A percentile compares a stretch with the other conserved stretches of the same genome.
These are phyloP conservation scores for Microcebus jonahi DNA, from an alignment of 2,113 vertebrate species.

Conservation along the genomic window DNA sequence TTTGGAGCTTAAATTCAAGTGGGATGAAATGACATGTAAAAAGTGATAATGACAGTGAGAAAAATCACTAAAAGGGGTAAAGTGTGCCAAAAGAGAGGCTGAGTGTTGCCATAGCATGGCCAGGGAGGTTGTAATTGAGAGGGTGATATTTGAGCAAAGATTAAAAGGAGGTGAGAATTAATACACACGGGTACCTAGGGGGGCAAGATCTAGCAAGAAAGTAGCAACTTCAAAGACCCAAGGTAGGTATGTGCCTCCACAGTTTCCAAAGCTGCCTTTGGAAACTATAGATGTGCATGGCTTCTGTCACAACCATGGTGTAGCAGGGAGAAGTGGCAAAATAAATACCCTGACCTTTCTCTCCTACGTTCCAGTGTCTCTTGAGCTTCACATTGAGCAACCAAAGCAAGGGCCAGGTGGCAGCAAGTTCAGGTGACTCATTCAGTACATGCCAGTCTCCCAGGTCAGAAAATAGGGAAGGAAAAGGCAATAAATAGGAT, in stretches of 20 bases:
- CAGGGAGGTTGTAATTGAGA: not conserved
- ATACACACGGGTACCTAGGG: not conserved
- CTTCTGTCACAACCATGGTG: not conserved
- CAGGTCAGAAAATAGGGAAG: not conserved
- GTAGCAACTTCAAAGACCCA: not conserved
- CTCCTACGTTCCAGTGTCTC: not conserved
- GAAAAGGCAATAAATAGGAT: not conserved
- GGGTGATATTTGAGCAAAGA: not conserved
- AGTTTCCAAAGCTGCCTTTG: not conserved
- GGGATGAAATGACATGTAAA: not conserved
- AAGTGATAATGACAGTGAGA: not conserved
- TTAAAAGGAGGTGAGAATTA: not conserved
- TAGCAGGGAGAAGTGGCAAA: not conserved
- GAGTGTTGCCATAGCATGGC: not conserved
- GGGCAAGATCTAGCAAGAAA: not conserved
- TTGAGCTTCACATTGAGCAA: not conserved
- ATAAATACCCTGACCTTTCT: not conserved
- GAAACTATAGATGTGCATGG: not conserved
- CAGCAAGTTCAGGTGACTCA: not conserved
- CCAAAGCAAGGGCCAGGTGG: not conserved
- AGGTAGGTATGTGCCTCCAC: not conserved
- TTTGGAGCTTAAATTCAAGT: no score
- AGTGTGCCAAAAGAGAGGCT: not conserved
- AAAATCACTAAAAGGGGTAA: not conserved
- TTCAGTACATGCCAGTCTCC: not conserved